phyloP scores from a whole-genome alignment of 2,888 invertebrate species.

The Phania funesta region DNA sequence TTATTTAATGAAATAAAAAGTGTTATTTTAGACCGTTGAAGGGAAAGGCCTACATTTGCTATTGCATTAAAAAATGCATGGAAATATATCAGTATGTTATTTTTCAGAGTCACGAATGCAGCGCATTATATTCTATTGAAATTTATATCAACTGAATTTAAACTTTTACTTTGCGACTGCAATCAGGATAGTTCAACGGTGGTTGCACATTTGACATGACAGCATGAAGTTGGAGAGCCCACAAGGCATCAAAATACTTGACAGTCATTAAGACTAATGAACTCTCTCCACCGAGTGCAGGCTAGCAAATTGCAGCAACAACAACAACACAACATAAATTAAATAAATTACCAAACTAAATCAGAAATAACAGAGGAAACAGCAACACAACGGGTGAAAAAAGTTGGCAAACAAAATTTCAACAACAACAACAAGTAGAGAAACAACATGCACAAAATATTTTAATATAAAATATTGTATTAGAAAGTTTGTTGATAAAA shows the following conservation, averaged over 20 bases:
- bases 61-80: no score
- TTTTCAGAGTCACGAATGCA: not conserved
- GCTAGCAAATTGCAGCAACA: slow-evolving; percentile 13
- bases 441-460: slow-evolving; percentile 11
- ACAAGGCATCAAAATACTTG: slow-evolving; percentile 57
- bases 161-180: slow-evolving; percentile 19
- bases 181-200: slow-evolving; percentile 1
- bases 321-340: not conserved
- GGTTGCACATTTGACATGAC: slow-evolving; percentile 49
- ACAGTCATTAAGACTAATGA: slow-evolving; percentile 63
- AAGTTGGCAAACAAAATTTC: slow-evolving; percentile 23
- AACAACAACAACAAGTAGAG: slow-evolving; percentile 1
- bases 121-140: slow-evolving; percentile 5
- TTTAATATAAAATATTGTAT: slow-evolving; percentile 17
- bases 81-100: no score
- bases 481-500: slow-evolving; percentile 59
- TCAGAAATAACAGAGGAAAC: slow-evolving; percentile 8
- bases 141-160: slow-evolving; percentile 22
- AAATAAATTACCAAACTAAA: slow-evolving; percentile 29
- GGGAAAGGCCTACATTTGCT: no score
- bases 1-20: no score
- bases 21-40: no score
- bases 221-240: slow-evolving; percentile 25
- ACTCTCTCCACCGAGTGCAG: slow-evolving; percentile 34
- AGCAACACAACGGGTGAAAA: not conserved